Conservation (phyloP, 2,797 vertebrate species). For the Sebastes trivittatus region DNA sequence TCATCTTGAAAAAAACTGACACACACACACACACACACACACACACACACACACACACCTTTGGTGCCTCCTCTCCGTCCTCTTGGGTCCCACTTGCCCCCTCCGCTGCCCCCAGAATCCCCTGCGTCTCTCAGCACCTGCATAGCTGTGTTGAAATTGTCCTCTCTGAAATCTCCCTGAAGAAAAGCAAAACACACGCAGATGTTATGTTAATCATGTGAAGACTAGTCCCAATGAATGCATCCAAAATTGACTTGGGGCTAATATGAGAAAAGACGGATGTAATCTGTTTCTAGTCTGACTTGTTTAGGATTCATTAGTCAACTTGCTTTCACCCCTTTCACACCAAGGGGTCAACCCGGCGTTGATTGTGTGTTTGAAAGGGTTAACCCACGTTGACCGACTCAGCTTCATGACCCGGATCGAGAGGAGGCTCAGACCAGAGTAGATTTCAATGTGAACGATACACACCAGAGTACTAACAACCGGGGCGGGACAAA, state of each 20-base stretch:
- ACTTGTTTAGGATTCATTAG: not conserved
- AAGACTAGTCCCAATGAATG: not conserved
- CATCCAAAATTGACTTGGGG: not conserved
- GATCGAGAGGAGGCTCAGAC: too few relatives aligned
- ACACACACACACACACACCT: constrained; percentile 81
- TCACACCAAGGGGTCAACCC: too few relatives aligned
- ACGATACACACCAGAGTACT: too few relatives aligned
- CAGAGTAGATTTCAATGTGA: too few relatives aligned
- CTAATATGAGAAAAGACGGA: not conserved
- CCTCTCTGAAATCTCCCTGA: constrained; percentile 98
- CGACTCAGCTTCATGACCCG: too few relatives aligned
- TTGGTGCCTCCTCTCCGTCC: constrained; percentile 94
- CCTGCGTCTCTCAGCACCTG: constrained; percentile 94
- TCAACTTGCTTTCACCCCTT: not conserved
- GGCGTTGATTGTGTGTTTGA: too few relatives aligned
- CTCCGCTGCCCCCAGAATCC: constrained; percentile 81
- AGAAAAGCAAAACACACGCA: not conserved
- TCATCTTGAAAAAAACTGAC: not conserved
- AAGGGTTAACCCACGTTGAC: too few relatives aligned
- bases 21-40: too few relatives aligned
- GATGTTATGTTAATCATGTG: not conserved
- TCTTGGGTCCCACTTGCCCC: constrained; percentile 91
- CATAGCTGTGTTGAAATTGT: constrained; percentile 99
- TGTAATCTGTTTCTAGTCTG: not conserved
- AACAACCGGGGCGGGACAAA: too few relatives aligned